A percentile compares a stretch with the other conserved stretches of the same genome.
Conservation (phyloP, 1,140 invertebrate species). For the Leptoteleia sp. region DNA sequence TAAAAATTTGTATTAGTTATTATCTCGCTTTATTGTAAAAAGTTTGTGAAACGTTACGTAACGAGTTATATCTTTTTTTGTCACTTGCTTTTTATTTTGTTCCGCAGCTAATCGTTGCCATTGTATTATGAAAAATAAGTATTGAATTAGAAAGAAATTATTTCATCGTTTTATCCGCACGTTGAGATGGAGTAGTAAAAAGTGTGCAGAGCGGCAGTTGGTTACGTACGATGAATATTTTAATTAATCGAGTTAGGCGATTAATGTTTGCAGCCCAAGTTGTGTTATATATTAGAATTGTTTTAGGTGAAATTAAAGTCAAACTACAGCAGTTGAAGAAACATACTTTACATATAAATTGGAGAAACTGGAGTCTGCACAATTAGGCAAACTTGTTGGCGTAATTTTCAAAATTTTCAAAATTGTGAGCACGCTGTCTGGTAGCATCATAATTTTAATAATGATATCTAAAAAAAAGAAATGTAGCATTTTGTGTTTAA, state of each 20-base stretch:
- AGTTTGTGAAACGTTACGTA: no score
- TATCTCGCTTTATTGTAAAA: no score
- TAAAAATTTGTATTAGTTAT: no score
- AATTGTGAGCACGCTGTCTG: constrained; percentile 12
- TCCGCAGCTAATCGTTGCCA: no score
- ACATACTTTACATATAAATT: constrained; percentile 46
- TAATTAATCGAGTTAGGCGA: constrained; percentile 21
- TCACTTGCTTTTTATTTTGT: not conserved
- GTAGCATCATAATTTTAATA: no score
- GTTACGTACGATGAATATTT: constrained; percentile 23
- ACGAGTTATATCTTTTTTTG: no score
- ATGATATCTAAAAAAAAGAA: constrained; percentile 7
- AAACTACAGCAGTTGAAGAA: constrained; percentile 27
- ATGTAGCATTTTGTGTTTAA: not conserved
- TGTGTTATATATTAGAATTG: constrained; percentile 20
- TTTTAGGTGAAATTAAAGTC: constrained; percentile 43
- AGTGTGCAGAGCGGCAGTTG: not conserved
- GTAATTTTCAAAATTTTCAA: constrained; percentile 34
- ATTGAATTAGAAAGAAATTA: no score
- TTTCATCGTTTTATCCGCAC: no score
- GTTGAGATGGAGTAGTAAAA: no score
- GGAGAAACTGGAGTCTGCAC: constrained; percentile 15
- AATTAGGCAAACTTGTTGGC: constrained; percentile 34
- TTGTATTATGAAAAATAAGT: no score
- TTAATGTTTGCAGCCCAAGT: constrained; percentile 13